Evolutionary conservation across 2,797 vertebrate species (phyloP), one percentile per base, ranked within the genome.

Genomic region (Urophycis tenuis): DNA sequence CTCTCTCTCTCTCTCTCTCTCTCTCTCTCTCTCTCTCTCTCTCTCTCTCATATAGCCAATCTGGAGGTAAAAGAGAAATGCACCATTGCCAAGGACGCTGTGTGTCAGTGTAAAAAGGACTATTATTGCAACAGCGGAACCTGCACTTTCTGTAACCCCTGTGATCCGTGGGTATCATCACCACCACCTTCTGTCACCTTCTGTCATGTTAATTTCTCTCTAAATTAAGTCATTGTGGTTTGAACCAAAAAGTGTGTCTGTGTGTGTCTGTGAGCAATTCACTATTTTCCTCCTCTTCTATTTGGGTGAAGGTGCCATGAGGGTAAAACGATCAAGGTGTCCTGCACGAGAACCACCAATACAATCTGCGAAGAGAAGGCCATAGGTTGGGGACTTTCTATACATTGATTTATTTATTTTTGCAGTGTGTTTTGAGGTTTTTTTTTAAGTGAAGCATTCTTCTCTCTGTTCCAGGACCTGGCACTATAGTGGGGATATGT

Each of bases 271-370:
- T 53, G 45, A 2, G 45, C 6, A 25, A 31, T 69, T 69, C n/a
- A 30, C 64, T 14, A 25, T 35, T 19, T 53, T 53, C 35, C 2
- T 41, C 39, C 7, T 29, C 5, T 39, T 72, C 49, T 1, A 67
- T 85, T 76, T 75, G 70, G 10, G 67, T 86, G 9, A 72, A 93
- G 93, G 11, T 93, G 93, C 83, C n/a, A n/a, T n/a, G 78, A 1
- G 0, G 0, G 0, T 9, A 70, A 76, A 0, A 79, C 81, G 0
- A 1, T 86, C 15, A 80, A 87, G 76, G 22, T 9, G 4, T 0
- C 1, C 14, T 93, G 93, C 70, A 82, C 41, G 2, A 0, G 0
- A 32, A 80, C 31, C 9, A 88, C 0, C 14, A 5, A 93, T 80
- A 85, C 90, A 17, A 75, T 92, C 78, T 93, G 93, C 83, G 71